Conservation (phyloP, 2,888 invertebrate species). For the Neoscelio sp. region DNA sequence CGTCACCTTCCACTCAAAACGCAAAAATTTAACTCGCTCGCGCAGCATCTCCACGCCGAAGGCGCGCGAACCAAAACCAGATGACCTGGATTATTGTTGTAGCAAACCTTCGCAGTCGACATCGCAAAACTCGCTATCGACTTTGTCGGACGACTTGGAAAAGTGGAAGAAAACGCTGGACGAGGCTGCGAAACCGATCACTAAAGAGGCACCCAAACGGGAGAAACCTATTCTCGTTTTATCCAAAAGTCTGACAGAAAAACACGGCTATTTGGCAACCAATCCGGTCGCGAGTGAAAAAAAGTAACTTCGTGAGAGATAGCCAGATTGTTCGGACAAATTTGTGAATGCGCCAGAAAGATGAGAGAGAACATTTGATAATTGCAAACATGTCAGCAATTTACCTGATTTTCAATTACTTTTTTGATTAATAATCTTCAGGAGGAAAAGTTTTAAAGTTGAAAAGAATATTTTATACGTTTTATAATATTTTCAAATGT, state of each 20-base stretch:
- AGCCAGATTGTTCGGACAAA: too few relatives aligned
- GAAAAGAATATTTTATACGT: too few relatives aligned
- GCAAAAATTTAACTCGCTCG: constrained; percentile 47
- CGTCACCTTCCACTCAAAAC: constrained; percentile 22
- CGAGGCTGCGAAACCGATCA: constrained; percentile 50
- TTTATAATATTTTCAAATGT: too few relatives aligned
- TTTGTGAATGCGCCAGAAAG: neutral
- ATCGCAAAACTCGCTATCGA: constrained; percentile 56
- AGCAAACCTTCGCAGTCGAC: constrained; percentile 61
- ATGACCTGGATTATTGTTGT: constrained; percentile 55
- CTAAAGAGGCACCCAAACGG: constrained; percentile 36
- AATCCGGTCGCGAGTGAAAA: constrained; percentile 46
- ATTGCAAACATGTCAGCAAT: too few relatives aligned
- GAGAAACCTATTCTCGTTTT: constrained; percentile 57
- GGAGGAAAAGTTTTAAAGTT: too few relatives aligned
- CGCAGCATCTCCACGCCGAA: constrained; percentile 65
- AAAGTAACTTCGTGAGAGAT: too few relatives aligned
- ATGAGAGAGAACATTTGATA: neutral
- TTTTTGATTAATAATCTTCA: too few relatives aligned
- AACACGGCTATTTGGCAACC: constrained; percentile 38
- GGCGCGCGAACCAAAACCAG: constrained; percentile 38
- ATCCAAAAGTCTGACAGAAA: constrained; percentile 57
- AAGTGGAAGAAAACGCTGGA: constrained; percentile 57
- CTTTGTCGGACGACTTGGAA: constrained; percentile 56
- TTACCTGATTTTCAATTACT: neutral